Base-by-base conservation (phyloP, 2,113 vertebrate species). In the Oreochromis tanganicae region DNA sequence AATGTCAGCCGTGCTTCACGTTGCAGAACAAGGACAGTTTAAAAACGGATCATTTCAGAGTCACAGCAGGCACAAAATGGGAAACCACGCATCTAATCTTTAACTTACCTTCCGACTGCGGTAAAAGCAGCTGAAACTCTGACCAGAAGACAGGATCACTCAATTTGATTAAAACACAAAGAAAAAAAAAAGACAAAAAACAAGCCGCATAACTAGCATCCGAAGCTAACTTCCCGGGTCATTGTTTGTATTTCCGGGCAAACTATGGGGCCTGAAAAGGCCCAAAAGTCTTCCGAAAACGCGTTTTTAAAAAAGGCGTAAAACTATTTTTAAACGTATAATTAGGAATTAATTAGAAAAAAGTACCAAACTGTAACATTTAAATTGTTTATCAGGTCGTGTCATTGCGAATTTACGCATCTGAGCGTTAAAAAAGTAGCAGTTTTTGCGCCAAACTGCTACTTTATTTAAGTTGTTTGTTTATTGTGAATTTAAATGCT, bases 241-340 rank as follows among this genome's bases (percentile, higher is more conserved):
- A 21, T 9, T 1, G 1, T 0, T 9, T 1, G 2, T 27, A 81
- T 12, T 81, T 94, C 93, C 94, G 93, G 87, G 27, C 66, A 81
- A 41, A 19, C 29, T 91, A 92, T 81, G 84, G 90, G 1, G 59
- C 0, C 0, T 3, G 50, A 81, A 38, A 21, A 81, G 71, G 89
- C 13, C 84, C 83, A 88, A 79, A 50, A 12, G 16, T 75, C 43
- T 75, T 50, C 71, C 24, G 4, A 48, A 50, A 50, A 19, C 9
- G 46, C 24, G 24, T 75, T 73, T 27, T 17, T 3, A 10, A 27
- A 73, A 29, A 29, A 21, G 8, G 9, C 68, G 29, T 48, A 7
- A 75, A 17, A 75, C 5, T 2, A 3, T 10, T 48, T 73, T 1
- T 48, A 2, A 29, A 73, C 19, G 4, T 48, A 8, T 17, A 48